Conservation (phyloP, 2,888 invertebrate species). For the Pyralis farinalis region DNA sequence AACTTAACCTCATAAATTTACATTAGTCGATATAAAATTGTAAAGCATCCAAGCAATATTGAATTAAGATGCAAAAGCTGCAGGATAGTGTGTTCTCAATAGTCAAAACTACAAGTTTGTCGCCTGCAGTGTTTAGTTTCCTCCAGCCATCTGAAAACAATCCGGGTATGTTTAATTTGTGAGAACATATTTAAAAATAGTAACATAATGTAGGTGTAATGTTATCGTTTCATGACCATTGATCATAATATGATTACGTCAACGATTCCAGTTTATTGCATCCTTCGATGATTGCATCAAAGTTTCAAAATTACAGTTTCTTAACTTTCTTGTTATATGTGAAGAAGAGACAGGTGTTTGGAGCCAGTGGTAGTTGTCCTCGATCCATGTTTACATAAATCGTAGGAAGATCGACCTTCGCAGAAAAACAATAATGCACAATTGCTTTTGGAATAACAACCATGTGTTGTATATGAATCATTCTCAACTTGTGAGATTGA, state of each 20-base stretch:
- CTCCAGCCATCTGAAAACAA: constrained; percentile 64
- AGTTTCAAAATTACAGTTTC: too few relatives aligned
- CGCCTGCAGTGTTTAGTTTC: constrained; percentile 70
- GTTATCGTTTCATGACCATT: not conserved
- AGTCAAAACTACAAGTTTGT: constrained; percentile 65
- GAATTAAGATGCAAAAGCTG: constrained; percentile 55
- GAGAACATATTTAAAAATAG: constrained; percentile 28
- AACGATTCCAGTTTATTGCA: not conserved
- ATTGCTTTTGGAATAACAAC: too few relatives aligned
- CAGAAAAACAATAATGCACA: too few relatives aligned
- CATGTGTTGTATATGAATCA: too few relatives aligned
- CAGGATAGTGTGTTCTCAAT: constrained; percentile 73
- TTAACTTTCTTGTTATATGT: too few relatives aligned
- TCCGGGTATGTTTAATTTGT: constrained; percentile 42
- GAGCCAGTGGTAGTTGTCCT: too few relatives aligned
- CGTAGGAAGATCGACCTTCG: too few relatives aligned
- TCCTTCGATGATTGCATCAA: too few relatives aligned
- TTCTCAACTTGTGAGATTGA: too few relatives aligned
- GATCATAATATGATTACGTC: constrained; percentile 1
- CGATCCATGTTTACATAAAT: too few relatives aligned
- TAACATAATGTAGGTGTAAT: constrained; percentile 9
- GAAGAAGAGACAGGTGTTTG: too few relatives aligned
- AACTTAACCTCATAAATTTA: constrained; percentile 44
- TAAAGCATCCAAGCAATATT: constrained; percentile 19
- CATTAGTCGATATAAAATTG: constrained; percentile 25